Conservation (phyloP, 1,140 invertebrate species). For the Calosoma granatense region DNA sequence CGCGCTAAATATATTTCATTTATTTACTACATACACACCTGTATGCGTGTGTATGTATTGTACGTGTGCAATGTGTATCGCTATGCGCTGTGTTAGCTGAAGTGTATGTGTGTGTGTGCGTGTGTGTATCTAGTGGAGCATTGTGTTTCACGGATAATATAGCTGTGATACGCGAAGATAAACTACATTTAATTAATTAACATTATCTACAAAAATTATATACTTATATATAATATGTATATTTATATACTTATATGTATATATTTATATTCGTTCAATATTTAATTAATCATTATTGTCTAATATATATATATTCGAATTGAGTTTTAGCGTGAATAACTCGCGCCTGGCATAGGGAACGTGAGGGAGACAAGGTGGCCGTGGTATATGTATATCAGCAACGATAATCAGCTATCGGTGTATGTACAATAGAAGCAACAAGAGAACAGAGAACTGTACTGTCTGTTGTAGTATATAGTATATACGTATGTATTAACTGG, state of each 20-base stretch:
- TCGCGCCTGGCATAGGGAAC: not conserved
- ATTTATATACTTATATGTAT: not conserved
- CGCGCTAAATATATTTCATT: not conserved
- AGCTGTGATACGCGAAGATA: too few species aligned
- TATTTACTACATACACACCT: not conserved
- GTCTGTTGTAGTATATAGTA: not conserved
- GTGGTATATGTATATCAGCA: not conserved
- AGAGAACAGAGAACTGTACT: not conserved
- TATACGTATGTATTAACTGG: not conserved
- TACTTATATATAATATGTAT: not conserved
- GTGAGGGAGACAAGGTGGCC: not conserved
- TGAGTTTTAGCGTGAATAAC: not conserved
- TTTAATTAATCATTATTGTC: conserved; percentile 3
- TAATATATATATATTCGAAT: not conserved
- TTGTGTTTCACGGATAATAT: too few species aligned
- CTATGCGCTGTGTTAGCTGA: not conserved
- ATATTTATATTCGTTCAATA: conserved; percentile 5
- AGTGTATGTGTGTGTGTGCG: not conserved
- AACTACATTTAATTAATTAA: conserved; percentile 6
- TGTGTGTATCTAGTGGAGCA: not conserved
- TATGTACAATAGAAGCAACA: conserved; percentile 1
- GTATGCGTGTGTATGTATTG: too few species aligned
- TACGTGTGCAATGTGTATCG: not conserved
- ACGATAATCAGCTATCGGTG: not conserved
- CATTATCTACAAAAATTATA: not conserved